Base-by-base conservation (phyloP, 2,113 vertebrate genomes). In the Gavialis gangeticus region DNA sequence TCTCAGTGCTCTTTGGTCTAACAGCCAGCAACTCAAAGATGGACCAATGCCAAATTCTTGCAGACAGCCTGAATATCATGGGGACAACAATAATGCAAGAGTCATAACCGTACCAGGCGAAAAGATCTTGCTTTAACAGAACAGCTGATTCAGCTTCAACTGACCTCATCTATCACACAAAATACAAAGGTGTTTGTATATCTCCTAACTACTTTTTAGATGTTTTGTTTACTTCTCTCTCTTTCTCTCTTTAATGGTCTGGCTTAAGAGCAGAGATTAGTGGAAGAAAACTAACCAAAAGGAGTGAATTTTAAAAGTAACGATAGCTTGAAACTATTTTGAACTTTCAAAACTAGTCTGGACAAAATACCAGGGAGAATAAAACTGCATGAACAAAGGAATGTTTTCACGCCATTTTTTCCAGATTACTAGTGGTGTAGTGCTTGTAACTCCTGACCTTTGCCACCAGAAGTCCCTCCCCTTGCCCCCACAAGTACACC, bases 161-260 rank as follows among this genome's bases (percentile, higher is more conserved):
- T 77, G 95, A 91, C 2, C 0, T 56, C 85, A 85, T 84, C 79
- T 91, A 94, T 28, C 63, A 87, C 46, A 92, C 90, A 89, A 90
- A 91, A 62, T 25, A 76, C 85, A 90, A 82, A 90, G 89, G 57
- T 58, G 73, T 95, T 94, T 85, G 85, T 90, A 94, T 34, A 58
- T 79, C 87, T 91, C 85, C 84, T 85, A 94, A 90, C 82, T 92
- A 93, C 78, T 55, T 87, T 91, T 60, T 90, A 91, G 88, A 67
- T 86, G 84, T 62, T 59, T 90, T 55, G 12, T 62, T n/a, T 77
- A 58, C 19, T 63, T 60, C 6, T 16, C 5, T 6, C 24, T 34
- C 14, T 37, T 85, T 88, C 79, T 54, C 56, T 54, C 57, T 60
- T 76, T 17, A 75, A 12, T 18, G 54, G 0, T 55, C 71, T 79